These are phyloP conservation scores for Sander lucioperca DNA, from an alignment of 2,113 vertebrate species.

Conservation along the genomic window DNA sequence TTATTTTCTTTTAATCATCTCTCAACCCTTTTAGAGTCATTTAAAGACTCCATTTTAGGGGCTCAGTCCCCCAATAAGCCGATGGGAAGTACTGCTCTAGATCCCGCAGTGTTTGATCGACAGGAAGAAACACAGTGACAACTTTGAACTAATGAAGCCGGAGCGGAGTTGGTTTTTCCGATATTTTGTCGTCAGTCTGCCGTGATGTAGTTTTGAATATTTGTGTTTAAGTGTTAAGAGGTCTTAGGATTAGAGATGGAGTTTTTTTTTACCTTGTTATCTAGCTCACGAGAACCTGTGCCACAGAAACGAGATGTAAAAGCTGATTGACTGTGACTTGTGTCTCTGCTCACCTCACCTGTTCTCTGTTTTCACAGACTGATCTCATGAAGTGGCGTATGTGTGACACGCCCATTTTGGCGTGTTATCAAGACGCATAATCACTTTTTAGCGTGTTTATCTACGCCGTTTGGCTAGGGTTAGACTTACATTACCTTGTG, in stretches of 20 bases:
- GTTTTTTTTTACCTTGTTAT: too few relatives aligned
- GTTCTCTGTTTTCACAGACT: conserved; percentile 55
- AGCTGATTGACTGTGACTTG: background rate
- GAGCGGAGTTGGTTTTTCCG: too few relatives aligned
- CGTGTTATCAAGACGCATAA: too few relatives aligned
- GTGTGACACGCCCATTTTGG: too few relatives aligned
- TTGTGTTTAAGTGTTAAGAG: too few relatives aligned
- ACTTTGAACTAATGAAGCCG: background rate
- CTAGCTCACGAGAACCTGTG: background rate
- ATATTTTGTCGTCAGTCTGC: too few relatives aligned
- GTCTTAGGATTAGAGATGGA: background rate
- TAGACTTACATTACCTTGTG: too few relatives aligned
- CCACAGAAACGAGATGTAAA: background rate
- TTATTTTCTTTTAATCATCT: background rate
- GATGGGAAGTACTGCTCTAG: background rate
- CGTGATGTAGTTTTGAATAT: background rate
- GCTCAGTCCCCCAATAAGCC: background rate
- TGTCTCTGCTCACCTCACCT: background rate
- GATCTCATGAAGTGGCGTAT: too few relatives aligned
- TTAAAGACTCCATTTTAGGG: background rate
- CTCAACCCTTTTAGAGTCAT: background rate
- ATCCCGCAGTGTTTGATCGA: background rate
- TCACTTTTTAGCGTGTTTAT: too few relatives aligned
- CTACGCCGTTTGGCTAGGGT: too few relatives aligned
- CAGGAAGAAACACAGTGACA: background rate